Base-by-base conservation (phyloP, 2,113 vertebrate species). In the Vidua macroura region DNA sequence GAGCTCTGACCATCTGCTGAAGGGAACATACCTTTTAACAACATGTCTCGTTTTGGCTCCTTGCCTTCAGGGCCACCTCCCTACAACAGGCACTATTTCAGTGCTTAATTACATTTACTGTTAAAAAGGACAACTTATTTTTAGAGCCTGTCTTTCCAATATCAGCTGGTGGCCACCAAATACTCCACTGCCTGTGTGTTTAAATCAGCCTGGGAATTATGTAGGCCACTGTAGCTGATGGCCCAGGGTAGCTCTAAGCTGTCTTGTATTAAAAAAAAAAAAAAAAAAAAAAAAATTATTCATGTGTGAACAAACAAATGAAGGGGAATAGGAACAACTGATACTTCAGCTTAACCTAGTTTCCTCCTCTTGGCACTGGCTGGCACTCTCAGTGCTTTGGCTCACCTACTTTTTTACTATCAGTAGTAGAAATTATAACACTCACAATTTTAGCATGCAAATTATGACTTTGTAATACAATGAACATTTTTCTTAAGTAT, bases 1-100 rank as follows among this genome's bases (percentile, higher is more conserved):
- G 49, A 80, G 82, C 89, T 80, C 82, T 95, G 82, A 37, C 93
- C 95, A 96, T 96, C 93, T 94, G 94, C 78, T 94, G 93, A 83
- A 88, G 5, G 7, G 17, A 97, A 80, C 64, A 8, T 86, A 92
- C 90, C 94, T 96, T 95, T 90, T 86, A 94, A 63, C 85, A 96
- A 83, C 85, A 93, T 64, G 60, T 70, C 90, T 94, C 3, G 1
- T 7, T 55, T 70, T 93, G 93, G 90, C 90, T 91, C 19, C 1
- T 1, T 93, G 94, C 92, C 90, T 90, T 16, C 6, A 7, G 83
- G 93, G 79, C 93, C 88, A 88, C 90, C 79, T 88, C 92, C 84
- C 79, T n/a, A 7, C 72, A 43, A 48, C 82, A 88, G 83, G 73
- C 64, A 52, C 90, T 70, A 69, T 77, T 94, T 80, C 85, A 60